Conservation (phyloP, 2,888 invertebrate genomes). For the Drosophila pullipes region DNA sequence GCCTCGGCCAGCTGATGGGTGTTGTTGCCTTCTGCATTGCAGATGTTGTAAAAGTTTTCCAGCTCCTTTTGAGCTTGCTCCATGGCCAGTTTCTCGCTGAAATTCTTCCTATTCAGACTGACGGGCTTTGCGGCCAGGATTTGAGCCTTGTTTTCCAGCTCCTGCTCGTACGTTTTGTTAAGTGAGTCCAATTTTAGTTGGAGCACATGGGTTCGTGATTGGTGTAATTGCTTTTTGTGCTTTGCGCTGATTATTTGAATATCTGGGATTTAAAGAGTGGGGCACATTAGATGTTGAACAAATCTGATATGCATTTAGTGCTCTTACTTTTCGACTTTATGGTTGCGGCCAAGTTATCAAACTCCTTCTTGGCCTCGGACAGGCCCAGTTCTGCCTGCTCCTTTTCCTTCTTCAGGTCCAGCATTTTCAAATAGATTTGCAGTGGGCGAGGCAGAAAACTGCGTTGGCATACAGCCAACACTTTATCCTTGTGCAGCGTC, state of each 20-base stretch:
- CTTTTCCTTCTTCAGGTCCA: conserved; percentile 73
- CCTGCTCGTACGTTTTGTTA: conserved; percentile 64
- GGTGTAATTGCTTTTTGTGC: conserved; percentile 68
- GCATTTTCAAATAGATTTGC: conserved; percentile 77
- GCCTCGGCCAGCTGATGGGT: conserved; percentile 60
- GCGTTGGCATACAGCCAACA: conserved; percentile 75
- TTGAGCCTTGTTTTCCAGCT: conserved; percentile 67
- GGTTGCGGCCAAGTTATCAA: conserved; percentile 68
- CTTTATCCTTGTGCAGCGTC: conserved; percentile 72
- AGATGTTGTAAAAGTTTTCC: conserved; percentile 77
- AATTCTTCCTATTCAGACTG: conserved; percentile 73
- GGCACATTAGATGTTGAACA: not conserved
- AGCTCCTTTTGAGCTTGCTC: conserved; percentile 77
- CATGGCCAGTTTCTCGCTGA: conserved; percentile 77
- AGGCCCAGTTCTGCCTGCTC: conserved; percentile 51
- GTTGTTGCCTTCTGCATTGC: conserved; percentile 58
- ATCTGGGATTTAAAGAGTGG: conserved; percentile 56
- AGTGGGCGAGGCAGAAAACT: conserved; percentile 79
- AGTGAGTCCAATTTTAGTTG: conserved; percentile 74
- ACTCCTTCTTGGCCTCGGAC: conserved; percentile 67
- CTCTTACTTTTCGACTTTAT: conserved; percentile 82
- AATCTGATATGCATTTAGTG: not conserved
- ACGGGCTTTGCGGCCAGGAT: conserved; percentile 81
- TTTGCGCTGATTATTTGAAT: conserved; percentile 77
- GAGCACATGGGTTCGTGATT: conserved; percentile 72